phyloP scores from a whole-genome alignment of 1,140 invertebrate genomes.

The Trichoplusia ni region DNA sequence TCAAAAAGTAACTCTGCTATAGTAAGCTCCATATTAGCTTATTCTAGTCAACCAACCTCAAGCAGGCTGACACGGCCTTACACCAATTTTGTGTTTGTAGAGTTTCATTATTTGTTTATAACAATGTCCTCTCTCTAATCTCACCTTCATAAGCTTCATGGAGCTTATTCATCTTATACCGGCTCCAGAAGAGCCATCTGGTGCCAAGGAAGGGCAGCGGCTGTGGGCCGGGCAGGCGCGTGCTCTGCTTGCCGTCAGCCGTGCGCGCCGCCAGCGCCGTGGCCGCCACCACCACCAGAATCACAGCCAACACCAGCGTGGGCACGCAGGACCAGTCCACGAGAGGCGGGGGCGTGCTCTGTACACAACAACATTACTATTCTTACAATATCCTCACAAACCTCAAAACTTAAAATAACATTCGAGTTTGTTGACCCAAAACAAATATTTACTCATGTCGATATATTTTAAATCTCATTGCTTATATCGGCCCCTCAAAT shows the following conservation, averaged over 20 bases:
- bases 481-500: conserved; percentile 3
- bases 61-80: too few relatives aligned
- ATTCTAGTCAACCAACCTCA: too few relatives aligned
- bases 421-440: background rate
- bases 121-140: too few relatives aligned
- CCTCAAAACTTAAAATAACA: background rate
- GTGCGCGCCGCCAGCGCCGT: conserved; percentile 52
- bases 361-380: conserved; percentile 2
- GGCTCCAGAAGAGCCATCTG: conserved; percentile 89
- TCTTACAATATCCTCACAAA: background rate
- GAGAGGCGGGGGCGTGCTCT: conserved; percentile 62
- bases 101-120: too few relatives aligned
- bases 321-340: conserved; percentile 70
- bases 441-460: background rate
- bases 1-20: too few relatives aligned
- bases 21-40: too few relatives aligned
- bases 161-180: conserved; percentile 87
- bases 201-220: conserved; percentile 90
- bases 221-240: conserved; percentile 87
- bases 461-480: conserved; percentile 9
- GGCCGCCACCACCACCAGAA: conserved; percentile 51
- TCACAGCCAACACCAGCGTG: conserved; percentile 54
- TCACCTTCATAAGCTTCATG: conserved; percentile 91
- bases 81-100: too few relatives aligned
- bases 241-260: conserved; percentile 44